These are phyloP conservation scores for Oreonectes daqikongensis DNA, from an alignment of 2,797 vertebrate species.

Conservation along the genomic window DNA sequence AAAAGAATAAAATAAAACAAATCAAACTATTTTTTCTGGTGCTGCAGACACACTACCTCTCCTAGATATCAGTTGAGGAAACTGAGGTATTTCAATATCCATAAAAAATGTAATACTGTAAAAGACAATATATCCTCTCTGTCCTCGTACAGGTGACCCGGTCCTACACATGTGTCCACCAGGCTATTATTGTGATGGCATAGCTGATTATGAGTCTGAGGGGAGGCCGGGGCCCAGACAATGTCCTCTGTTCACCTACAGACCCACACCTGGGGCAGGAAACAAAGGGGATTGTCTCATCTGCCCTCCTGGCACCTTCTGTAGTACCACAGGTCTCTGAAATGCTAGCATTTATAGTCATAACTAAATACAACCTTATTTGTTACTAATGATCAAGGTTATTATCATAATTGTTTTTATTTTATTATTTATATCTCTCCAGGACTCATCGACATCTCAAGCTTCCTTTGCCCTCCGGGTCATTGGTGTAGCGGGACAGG, in stretches of 20 bases:
- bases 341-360: neutral
- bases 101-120: too few species aligned
- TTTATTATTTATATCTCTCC: neutral
- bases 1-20: neutral
- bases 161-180: conserved; percentile 76
- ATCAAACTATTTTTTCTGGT: neutral
- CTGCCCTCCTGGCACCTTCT: conserved; percentile 83
- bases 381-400: too few species aligned
- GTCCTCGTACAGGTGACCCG: conserved; percentile 73
- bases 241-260: conserved; percentile 84
- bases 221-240: conserved; percentile 71
- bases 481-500: conserved; percentile 88
- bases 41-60: too few species aligned
- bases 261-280: conserved; percentile 74
- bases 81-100: too few species aligned
- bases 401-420: neutral
- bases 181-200: conserved; percentile 85
- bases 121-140: too few species aligned
- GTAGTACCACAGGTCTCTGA: conserved; percentile 79
- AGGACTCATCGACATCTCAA: conserved; percentile 77
- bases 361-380: neutral
- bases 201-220: conserved; percentile 64
- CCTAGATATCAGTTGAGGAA: too few species aligned
- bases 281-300: conserved; percentile 79
- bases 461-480: conserved; percentile 82